Percentiles rank a stretch among this genome's conserved stretches.
These are phyloP conservation scores for Melanerpes formicivorus DNA, from an alignment of 2,113 vertebrate species.

Conservation along the genomic window DNA sequence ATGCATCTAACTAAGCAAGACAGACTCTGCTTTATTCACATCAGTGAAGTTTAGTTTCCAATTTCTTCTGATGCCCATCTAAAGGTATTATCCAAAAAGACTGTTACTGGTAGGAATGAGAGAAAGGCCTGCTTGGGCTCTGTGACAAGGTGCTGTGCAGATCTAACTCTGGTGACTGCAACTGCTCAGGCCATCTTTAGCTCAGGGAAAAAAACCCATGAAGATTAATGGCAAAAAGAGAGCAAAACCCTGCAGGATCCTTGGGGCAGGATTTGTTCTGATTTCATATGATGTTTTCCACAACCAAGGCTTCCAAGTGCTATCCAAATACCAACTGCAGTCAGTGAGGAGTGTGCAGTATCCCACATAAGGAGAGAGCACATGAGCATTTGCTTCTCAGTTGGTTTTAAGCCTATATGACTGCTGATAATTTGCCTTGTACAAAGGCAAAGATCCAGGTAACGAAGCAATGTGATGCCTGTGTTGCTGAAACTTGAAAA, in stretches of 20 bases:
- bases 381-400: background rate
- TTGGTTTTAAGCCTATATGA: background rate
- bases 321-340: background rate
- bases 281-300: background rate
- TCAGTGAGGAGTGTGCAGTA: background rate
- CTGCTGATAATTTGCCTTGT: background rate
- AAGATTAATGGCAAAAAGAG: background rate
- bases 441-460: background rate
- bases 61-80: background rate
- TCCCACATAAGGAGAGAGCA: background rate
- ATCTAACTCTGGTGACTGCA: background rate
- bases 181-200: background rate
- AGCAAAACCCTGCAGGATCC: background rate
- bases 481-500: background rate
- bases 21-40: background rate
- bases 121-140: background rate
- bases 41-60: background rate
- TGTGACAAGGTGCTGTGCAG: background rate
- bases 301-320: background rate
- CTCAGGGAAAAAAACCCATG: background rate
- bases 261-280: background rate
- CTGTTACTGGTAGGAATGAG: background rate
- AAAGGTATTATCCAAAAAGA: background rate
- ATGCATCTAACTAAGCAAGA: background rate
- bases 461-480: accelerated